Conservation (phyloP, 1,140 invertebrate genomes). For the Stratiolaelaps scimitus region DNA sequence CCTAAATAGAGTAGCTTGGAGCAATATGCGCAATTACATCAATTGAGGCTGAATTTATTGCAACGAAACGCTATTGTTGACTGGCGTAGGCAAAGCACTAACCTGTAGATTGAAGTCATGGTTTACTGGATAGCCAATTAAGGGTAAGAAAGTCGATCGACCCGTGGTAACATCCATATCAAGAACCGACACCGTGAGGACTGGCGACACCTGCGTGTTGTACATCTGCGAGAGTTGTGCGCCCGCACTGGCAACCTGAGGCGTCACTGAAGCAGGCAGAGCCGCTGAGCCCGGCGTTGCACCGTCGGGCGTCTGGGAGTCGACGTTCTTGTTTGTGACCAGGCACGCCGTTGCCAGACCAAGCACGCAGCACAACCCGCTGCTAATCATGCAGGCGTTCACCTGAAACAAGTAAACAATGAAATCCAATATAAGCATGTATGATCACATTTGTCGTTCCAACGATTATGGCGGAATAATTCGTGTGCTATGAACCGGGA, state of each 20-base stretch:
- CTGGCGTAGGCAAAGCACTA: no score
- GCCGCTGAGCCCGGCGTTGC: no score
- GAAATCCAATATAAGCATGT: no score
- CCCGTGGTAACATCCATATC: constrained; percentile 26
- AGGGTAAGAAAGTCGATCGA: not conserved
- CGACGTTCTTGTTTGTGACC: constrained; percentile 25
- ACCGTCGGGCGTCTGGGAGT: constrained; percentile 11
- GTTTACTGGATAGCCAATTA: constrained; percentile 22
- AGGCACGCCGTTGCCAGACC: constrained; percentile 9
- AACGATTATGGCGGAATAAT: no score
- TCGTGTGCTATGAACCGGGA: no score
- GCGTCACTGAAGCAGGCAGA: no score
- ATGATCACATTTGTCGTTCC: no score
- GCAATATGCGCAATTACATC: no score
- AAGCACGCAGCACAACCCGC: constrained; percentile 10
- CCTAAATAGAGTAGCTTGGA: no score
- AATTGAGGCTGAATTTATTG: no score
- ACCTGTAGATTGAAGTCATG: constrained; percentile 24
- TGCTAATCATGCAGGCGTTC: constrained; percentile 28
- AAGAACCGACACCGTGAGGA: constrained; percentile 18
- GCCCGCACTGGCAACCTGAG: not conserved
- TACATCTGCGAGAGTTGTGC: constrained; percentile 27
- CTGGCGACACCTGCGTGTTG: constrained; percentile 27
- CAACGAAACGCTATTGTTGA: no score
- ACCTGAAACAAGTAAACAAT: constrained; percentile 11